Conservation (phyloP, 2,113 vertebrate genomes). For the Puffinus mauretanicus region DNA sequence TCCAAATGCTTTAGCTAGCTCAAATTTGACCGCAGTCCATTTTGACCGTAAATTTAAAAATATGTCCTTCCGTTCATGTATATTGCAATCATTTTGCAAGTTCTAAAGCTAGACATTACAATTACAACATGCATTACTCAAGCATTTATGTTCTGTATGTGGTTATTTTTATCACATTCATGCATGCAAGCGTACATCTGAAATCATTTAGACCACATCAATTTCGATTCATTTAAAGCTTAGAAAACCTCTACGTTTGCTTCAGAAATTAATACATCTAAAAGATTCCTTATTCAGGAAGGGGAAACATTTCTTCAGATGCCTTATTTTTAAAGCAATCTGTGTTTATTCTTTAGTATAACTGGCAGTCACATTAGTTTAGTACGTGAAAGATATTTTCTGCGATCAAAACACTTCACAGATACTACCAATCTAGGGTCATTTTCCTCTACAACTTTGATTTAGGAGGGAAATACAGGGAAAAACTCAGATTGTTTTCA, state of each 20-base stretch:
- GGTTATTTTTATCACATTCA: slow-evolving; percentile 47
- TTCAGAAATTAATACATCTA: neutral
- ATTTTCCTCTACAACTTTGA: neutral
- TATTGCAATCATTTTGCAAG: slow-evolving; percentile 8
- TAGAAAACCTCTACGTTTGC: neutral
- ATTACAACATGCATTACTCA: slow-evolving; percentile 50
- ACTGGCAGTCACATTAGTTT: neutral
- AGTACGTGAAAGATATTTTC: neutral
- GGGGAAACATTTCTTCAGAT: neutral
- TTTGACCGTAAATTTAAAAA: slow-evolving; percentile 36
- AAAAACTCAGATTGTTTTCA: neutral
- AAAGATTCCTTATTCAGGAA: neutral
- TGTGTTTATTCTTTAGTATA: neutral
- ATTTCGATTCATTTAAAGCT: neutral
- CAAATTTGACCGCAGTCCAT: slow-evolving; percentile 49
- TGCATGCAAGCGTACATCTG: neutral
- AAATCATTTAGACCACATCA: neutral
- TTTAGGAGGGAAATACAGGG: neutral
- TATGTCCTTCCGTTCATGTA: slow-evolving; percentile 23
- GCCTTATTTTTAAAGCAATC: neutral
- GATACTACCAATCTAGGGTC: neutral
- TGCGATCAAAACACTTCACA: neutral
- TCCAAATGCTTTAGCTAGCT: slow-evolving; percentile 46
- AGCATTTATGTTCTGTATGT: slow-evolving; percentile 10
- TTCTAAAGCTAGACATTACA: slow-evolving; percentile 9